phyloP scores from a whole-genome alignment of 2,888 invertebrate genomes.

The Tuberolachnus salignus region DNA sequence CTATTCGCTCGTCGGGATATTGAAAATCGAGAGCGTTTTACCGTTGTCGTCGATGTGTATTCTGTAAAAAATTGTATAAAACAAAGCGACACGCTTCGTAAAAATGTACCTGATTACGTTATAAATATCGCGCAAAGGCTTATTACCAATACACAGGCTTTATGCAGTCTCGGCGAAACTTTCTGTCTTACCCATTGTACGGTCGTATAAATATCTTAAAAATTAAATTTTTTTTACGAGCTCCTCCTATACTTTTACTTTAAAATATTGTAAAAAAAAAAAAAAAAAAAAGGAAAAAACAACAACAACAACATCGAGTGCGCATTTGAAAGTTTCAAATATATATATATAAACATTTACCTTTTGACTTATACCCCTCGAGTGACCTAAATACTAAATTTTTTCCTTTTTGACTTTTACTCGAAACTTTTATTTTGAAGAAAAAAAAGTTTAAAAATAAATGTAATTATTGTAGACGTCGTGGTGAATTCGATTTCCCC shows the following conservation, averaged over 20 bases:
- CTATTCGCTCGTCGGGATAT: no score
- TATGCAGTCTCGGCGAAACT: no score
- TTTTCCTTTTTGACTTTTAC: background rate
- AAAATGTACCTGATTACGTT: no score
- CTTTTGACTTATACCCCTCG: slow-evolving; percentile 5
- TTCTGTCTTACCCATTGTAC: background rate
- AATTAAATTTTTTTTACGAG: slow-evolving; percentile 5
- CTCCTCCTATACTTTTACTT: slow-evolving; percentile 9
- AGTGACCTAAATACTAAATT: background rate
- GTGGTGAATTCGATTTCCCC: slow-evolving; percentile 13
- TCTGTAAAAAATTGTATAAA: no score
- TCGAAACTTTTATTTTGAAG: slow-evolving; percentile 23
- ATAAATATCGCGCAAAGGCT: no score
- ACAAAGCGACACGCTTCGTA: no score
- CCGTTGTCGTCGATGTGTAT: no score
- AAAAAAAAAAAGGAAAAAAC: no score
- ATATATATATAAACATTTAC: background rate
- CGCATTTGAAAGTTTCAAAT: no score
- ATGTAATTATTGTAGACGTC: slow-evolving; percentile 10
- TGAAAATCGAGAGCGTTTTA: no score
- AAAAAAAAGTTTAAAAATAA: slow-evolving; percentile 36
- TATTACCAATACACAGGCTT: no score
- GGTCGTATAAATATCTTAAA: slow-evolving; percentile 1
- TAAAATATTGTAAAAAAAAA: slow-evolving; percentile 5
- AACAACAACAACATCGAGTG: no score